Evolutionary conservation across 92 coral and sea anemone genomes (phyloP), one percentile per base, ranked within the genome.

Genomic region (Pocillopora meandrina): DNA sequence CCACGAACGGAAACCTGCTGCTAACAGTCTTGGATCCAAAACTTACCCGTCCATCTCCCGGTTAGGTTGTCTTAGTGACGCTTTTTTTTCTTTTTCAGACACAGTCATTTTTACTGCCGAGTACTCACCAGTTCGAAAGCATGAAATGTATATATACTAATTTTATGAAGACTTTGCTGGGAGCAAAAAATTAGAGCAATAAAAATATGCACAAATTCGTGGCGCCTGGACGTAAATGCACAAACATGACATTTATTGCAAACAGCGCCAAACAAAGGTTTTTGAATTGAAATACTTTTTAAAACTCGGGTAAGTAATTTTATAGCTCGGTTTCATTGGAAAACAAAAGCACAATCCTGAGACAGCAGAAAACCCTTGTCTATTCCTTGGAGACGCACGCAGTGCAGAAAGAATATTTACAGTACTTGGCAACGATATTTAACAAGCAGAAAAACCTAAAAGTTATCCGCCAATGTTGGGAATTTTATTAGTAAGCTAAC

Each of bases 1-100:
- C 65, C 72, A 72, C 23, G 63, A 72, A 72, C 42, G 71, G 86
- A 65, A 79, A 83, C 86, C 86, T 83, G 86, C 86, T 83, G 86
- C 57, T 49, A 42, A 42, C 52, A 42, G 52, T 6, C 65, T 5
- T 20, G 16, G 67, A 35, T 73, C 31, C 55, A 61, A 73, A 83
- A 83, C 79, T 61, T 42, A 20, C 79, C 86, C 56, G 73, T 83
- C 79, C 64, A 83, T 65, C 73, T 61, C 86, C 86, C 80, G 55
- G 79, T 64, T 56, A 73, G 86, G 15, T 47, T 31, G 19, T 21
- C 69, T 23, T 21, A 72, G 31, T n/a, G 9, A 42, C 35, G 18
- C 2, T 78, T 16, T 2, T n/a, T 33, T 42, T 42, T 42, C 8
- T 7, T 33, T 49, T 36, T 14, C 21, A 2, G 14, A 73, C 35